Evolutionary conservation across 2,797 vertebrate genomes (phyloP).

Genomic region (Gephyroberyx darwinii): DNA sequence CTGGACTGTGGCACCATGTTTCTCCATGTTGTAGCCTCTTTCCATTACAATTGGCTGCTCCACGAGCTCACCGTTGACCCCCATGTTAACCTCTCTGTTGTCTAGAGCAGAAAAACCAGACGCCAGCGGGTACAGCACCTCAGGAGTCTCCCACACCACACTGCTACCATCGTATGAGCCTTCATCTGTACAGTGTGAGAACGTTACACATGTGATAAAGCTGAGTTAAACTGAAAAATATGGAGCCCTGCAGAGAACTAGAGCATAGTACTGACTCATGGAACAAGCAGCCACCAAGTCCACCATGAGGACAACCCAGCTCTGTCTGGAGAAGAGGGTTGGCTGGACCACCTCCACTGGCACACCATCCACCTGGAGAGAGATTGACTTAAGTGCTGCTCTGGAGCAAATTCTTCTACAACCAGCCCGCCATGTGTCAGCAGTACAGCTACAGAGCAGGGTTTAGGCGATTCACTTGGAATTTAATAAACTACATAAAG

Average conservation of each 20-base stretch:
- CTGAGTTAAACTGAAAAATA: no score
- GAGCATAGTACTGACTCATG: conserved; percentile 63
- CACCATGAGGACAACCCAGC: conserved; percentile 81
- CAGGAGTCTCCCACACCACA: conserved; percentile 67
- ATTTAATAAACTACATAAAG: no score
- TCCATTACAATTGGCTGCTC: conserved; percentile 10
- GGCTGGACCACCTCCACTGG: conserved; percentile 71
- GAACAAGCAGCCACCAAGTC: conserved; percentile 83
- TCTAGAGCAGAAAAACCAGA: neutral
- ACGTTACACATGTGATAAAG: accelerated
- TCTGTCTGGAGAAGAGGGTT: conserved; percentile 79
- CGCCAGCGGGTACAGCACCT: conserved; percentile 40
- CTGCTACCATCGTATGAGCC: conserved; percentile 47
- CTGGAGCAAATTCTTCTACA: neutral
- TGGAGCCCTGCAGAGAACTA: neutral
- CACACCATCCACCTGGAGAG: conserved; percentile 66
- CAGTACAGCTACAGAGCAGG: neutral
- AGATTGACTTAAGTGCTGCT: neutral
- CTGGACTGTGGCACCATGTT: conserved; percentile 6
- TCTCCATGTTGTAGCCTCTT: conserved; percentile 52
- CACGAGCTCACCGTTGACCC: conserved; percentile 54
- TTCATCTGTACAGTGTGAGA: conserved; percentile 49
- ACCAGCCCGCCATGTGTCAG: neutral
- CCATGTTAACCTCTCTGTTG: conserved; percentile 36
- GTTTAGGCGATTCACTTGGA: no score